Evolutionary conservation across 2,113 vertebrate genomes (phyloP).

Genomic region (Dermatemys mawii): DNA sequence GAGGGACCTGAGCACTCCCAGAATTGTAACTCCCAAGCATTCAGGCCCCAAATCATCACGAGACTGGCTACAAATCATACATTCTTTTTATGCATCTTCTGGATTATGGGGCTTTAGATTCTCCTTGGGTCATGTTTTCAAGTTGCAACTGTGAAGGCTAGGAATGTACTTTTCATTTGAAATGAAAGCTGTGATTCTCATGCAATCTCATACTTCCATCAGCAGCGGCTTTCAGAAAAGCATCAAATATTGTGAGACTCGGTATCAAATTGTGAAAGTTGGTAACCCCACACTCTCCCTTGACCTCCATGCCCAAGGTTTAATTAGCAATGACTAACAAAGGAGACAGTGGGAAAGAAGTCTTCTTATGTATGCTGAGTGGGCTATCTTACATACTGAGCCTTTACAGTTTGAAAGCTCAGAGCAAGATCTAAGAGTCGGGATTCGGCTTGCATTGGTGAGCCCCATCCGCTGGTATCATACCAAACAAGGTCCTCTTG

Average conservation of each 20-base stretch:
- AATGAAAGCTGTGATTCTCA: not conserved
- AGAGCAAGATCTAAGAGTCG: not conserved
- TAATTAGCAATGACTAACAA: not conserved
- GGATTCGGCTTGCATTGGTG: not conserved
- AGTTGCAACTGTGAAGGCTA: not conserved
- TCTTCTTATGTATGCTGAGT: fast-evolving
- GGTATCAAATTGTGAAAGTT: not conserved
- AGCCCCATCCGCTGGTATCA: no score
- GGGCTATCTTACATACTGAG: not conserved
- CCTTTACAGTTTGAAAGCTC: not conserved
- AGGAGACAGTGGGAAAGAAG: not conserved
- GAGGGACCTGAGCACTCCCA: not conserved
- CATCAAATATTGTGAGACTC: fast-evolving
- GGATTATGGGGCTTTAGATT: not conserved
- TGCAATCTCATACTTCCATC: not conserved
- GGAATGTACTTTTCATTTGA: not conserved
- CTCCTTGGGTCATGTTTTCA: not conserved
- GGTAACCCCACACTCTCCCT: fast-evolving
- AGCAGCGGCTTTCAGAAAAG: not conserved
- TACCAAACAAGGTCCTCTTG: not conserved
- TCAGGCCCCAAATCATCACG: not conserved
- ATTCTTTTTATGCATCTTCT: not conserved
- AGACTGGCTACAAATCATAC: not conserved
- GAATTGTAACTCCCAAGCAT: not conserved
- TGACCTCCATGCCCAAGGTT: fast-evolving